phyloP scores from a whole-genome alignment of 2,113 vertebrate genomes.

The Charina bottae region DNA sequence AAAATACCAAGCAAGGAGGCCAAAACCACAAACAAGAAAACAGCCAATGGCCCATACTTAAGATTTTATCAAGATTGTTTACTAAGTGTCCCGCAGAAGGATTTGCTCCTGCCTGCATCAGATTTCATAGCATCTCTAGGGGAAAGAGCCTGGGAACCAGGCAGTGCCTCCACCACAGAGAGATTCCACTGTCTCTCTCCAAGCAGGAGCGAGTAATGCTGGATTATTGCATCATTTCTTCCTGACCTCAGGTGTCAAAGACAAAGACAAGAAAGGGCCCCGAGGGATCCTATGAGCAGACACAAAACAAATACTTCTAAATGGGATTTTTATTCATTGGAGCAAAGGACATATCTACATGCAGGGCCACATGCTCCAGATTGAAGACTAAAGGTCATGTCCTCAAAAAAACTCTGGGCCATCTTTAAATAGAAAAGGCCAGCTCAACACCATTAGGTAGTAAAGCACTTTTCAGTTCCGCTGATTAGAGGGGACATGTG shows the following conservation, averaged over 20 bases:
- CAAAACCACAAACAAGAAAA: neutral
- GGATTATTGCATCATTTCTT: neutral
- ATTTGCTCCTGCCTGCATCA: slow-evolving; percentile 5
- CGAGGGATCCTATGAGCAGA: neutral
- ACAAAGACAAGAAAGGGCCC: neutral
- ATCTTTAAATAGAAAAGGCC: neutral
- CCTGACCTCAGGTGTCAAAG: neutral
- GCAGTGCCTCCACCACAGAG: neutral
- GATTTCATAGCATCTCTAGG: slow-evolving; percentile 26
- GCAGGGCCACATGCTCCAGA: neutral
- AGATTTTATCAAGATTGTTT: slow-evolving; percentile 12
- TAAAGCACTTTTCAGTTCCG: neutral
- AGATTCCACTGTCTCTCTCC: neutral
- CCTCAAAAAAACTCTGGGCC: neutral
- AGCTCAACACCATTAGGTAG: neutral
- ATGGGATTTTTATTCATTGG: neutral
- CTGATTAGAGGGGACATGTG: neutral
- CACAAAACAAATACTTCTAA: neutral
- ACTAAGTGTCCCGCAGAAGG: slow-evolving; percentile 6
- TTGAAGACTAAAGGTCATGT: neutral
- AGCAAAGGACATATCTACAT: neutral
- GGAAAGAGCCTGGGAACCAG: slow-evolving; percentile 13
- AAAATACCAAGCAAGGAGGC: slow-evolving; percentile 1
- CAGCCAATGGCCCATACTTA: neutral
- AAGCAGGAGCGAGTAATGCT: neutral